Evolutionary conservation across 2,888 invertebrate genomes (phyloP).

Genomic region (Polyommatus iphigenia): DNA sequence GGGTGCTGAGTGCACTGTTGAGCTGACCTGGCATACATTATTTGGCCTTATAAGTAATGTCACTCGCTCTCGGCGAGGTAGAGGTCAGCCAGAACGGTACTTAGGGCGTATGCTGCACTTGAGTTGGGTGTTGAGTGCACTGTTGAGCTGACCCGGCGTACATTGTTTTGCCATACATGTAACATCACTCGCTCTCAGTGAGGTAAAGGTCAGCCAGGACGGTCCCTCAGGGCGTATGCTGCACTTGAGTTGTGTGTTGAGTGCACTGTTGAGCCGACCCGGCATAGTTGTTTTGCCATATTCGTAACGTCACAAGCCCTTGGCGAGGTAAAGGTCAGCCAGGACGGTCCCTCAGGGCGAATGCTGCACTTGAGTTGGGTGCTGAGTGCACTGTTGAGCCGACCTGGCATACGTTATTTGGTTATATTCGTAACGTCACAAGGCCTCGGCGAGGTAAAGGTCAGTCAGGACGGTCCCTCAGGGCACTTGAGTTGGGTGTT

Average conservation of each 20-base stretch:
- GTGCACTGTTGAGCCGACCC: background rate
- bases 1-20: conserved; percentile 26
- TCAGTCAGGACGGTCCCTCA: conserved; percentile 52
- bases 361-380: conserved; percentile 32
- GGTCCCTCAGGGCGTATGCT: conserved; percentile 43
- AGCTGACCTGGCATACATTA: too few species aligned
- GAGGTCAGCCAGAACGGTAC: conserved; percentile 58
- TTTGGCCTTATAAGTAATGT: conserved; percentile 40
- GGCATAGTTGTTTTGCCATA: background rate
- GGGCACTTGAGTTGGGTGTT: conserved; percentile 28
- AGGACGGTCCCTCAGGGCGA: conserved; percentile 47
- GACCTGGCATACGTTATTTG: too few species aligned
- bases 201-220: conserved; percentile 68
- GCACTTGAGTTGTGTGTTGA: background rate
- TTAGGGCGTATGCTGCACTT: conserved; percentile 34
- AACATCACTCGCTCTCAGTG: conserved; percentile 64
- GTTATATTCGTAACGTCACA: conserved; percentile 50
- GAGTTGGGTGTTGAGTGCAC: conserved; percentile 22
- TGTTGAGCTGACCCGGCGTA: background rate
- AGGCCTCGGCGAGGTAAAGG: conserved; percentile 71
- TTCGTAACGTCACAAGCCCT: conserved; percentile 60
- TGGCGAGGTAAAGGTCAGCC: conserved; percentile 68
- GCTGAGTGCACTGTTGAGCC: background rate
- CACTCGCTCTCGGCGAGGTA: conserved; percentile 72
- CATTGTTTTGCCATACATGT: too few species aligned